phyloP scores from a whole-genome alignment of 1,140 invertebrate species.

The Agrypnia vestita region DNA sequence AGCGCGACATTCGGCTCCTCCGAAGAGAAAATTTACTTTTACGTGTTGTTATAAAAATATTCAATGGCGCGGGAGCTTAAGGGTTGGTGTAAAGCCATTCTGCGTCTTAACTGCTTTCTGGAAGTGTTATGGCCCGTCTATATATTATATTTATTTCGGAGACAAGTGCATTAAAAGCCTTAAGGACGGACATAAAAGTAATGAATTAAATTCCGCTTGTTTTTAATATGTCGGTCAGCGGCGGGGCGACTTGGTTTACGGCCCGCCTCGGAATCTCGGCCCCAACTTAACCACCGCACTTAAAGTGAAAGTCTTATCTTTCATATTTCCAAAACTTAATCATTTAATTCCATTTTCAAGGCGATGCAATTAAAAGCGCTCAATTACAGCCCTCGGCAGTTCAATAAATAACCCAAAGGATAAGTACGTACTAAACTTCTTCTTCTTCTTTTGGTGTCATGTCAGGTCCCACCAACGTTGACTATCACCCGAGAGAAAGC shows the following conservation, averaged over 20 bases:
- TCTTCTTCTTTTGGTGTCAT: too few relatives aligned
- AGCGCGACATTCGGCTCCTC: background rate
- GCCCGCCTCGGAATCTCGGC: too few relatives aligned
- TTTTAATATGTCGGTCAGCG: background rate
- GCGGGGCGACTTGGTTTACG: background rate
- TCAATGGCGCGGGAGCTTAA: background rate
- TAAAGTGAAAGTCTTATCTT: too few relatives aligned
- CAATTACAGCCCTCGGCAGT: too few relatives aligned
- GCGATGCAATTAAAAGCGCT: too few relatives aligned
- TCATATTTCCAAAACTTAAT: too few relatives aligned
- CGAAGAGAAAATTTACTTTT: background rate
- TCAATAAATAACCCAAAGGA: too few relatives aligned
- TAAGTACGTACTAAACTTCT: too few relatives aligned
- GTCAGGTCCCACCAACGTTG: too few relatives aligned
- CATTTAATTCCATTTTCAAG: too few relatives aligned
- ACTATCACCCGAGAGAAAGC: too few relatives aligned
- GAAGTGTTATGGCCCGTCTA: background rate
- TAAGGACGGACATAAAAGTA: background rate
- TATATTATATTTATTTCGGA: background rate
- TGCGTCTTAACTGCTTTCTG: background rate
- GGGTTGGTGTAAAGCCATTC: background rate
- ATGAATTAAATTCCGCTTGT: background rate
- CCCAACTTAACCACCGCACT: too few relatives aligned
- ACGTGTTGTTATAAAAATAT: background rate
- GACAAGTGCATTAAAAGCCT: constrained; percentile 3